Base-by-base conservation (phyloP, 2,113 vertebrate species). In the Rhizomys pruinosus region DNA sequence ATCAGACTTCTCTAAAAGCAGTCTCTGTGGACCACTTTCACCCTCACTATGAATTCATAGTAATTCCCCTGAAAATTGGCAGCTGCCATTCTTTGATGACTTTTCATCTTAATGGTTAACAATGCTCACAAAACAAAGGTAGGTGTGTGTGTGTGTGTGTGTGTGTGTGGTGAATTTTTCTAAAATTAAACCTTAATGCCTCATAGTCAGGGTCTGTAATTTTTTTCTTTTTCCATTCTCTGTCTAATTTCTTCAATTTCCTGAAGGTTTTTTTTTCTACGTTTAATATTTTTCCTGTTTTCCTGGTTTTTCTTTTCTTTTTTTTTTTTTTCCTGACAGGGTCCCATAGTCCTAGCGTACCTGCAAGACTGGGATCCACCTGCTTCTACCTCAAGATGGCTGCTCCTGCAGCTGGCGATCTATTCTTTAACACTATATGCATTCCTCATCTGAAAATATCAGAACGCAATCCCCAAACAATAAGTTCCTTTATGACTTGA, bases 281-380 rank as follows among this genome's bases (percentile, higher is more conserved):
- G 88, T n/a, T 91, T 37, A 92, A 1, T 63, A 57, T 63, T 92
- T 59, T 89, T 25, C n/a, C n/a, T n/a, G n/a, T n/a, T n/a, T n/a
- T n/a, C n/a, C n/a, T n/a, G n/a, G n/a, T n/a, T n/a, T n/a, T n/a
- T n/a, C n/a, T n/a, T n/a, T n/a, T n/a, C n/a, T n/a, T n/a, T n/a
- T n/a, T n/a, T n/a, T n/a, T n/a, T n/a, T 52, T 52, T 52, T 52
- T 52, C 11, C 11, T 6, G 47, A 52, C 47, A 52, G 47, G 47
- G 11, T 52, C 47, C 11, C 47, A n/a, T n/a, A n/a, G n/a, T n/a
- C n/a, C n/a, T n/a, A n/a, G n/a, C n/a, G n/a, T n/a, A n/a, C n/a
- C n/a, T n/a, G n/a, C n/a, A n/a, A n/a, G n/a, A n/a, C n/a, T n/a
- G 47, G 11, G 6, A 52, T 52, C 47, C 47, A 52, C 47, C 6